Conservation (phyloP, 2,888 invertebrate genomes). For the Lepidochitona cinerea region DNA sequence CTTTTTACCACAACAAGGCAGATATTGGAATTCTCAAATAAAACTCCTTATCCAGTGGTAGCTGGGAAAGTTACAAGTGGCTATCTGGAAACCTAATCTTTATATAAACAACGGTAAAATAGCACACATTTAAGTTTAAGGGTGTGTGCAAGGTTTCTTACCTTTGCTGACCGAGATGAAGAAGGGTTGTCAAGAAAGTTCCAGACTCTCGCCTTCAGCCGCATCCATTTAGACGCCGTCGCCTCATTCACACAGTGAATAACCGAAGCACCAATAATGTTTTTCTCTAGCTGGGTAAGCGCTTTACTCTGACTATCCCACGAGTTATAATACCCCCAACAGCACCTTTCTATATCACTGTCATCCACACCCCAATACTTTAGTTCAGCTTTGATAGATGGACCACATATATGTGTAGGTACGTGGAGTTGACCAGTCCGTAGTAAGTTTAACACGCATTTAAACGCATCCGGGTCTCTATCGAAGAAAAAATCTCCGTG, state of each 20-base stretch:
- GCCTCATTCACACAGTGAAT: conserved; percentile 34
- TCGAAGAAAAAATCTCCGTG: conserved; percentile 62
- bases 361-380: conserved; percentile 67
- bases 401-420: conserved; percentile 63
- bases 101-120: too few species aligned
- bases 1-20: too few species aligned
- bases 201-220: conserved; percentile 50
- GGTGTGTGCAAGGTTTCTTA: too few species aligned
- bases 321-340: conserved; percentile 66
- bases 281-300: conserved; percentile 58
- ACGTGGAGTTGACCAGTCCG: conserved; percentile 64
- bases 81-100: too few species aligned
- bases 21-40: too few species aligned
- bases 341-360: conserved; percentile 63
- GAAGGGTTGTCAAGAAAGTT: conserved; percentile 60
- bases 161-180: conserved; percentile 58
- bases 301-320: conserved; percentile 63
- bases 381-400: conserved; percentile 61
- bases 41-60: too few species aligned
- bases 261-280: conserved; percentile 56
- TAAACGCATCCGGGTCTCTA: conserved; percentile 61
- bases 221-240: conserved; percentile 46
- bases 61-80: too few species aligned
- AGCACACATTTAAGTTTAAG: too few species aligned
- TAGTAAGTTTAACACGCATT: conserved; percentile 59